A percentile compares a stretch with the other conserved stretches of the same genome.
Evolutionary conservation across 2,888 invertebrate genomes (phyloP).

Genomic region (Mamestra brassicae): DNA sequence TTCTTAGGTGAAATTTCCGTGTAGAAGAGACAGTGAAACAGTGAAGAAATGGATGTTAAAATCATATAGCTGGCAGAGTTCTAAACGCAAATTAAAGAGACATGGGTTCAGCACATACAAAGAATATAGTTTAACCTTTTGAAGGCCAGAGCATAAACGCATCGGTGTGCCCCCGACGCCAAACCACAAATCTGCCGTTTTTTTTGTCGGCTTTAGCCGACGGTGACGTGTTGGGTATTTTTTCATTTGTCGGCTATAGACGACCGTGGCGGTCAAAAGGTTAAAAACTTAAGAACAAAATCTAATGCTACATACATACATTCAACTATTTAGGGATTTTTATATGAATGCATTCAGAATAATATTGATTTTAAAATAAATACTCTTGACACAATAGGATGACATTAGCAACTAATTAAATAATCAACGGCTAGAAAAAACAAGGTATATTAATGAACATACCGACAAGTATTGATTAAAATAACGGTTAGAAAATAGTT

Average conservation of each 20-base stretch:
- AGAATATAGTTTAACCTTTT: background rate
- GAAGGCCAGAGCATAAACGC: no score
- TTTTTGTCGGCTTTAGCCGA: no score
- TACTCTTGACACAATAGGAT: slow-evolving; percentile 3
- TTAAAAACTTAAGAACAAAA: no score
- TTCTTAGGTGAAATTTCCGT: background rate
- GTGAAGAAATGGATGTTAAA: background rate
- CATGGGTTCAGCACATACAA: background rate
- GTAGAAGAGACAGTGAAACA: background rate
- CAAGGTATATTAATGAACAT: background rate
- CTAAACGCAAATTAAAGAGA: slow-evolving; percentile 11
- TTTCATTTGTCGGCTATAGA: no score
- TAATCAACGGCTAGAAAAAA: slow-evolving; percentile 1
- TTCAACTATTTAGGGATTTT: background rate
- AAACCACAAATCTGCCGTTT: no score
- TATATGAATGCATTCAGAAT: background rate
- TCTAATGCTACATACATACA: no score
- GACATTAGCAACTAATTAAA: slow-evolving; percentile 11
- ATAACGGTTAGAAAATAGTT: slow-evolving; percentile 13
- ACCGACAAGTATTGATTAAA: background rate
- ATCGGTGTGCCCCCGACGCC: no score
- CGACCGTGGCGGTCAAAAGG: no score
- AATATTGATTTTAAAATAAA: background rate
- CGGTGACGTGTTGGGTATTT: no score
- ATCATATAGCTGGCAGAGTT: background rate